Evolutionary conservation across 2,888 invertebrate species (phyloP), one percentile per base, ranked within the genome.

Genomic region (Drosophila tanythrix): DNA sequence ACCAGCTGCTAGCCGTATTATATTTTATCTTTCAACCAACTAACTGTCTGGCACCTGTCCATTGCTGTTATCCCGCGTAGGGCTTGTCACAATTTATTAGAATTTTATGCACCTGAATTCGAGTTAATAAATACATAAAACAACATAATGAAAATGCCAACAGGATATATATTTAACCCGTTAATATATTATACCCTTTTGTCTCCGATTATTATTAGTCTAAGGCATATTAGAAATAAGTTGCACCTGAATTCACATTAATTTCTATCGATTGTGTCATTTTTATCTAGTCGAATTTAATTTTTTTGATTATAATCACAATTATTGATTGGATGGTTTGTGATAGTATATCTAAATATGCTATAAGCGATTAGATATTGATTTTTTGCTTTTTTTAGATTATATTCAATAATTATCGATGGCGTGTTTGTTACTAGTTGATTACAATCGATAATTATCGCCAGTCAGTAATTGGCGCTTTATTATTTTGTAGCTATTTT

Each of bases 31-130:
- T 56, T 56, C 15, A 33, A 15, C 70, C 70, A 33, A 38, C 55
- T 36, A 50, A 21, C 29, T 48, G 31, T 56, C 21, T 51, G 21
- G 21, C 46, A 61, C 56, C 56, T 62, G 40, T 71, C 36, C 51
- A 21, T 33, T 58, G 27, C 15, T 29, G 36, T 38, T 69, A 63
- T 60, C 74, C 3, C 8, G 18, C 8, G 18, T 4, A 15, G 7
- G 7, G 29, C 15, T 18, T 40, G 11, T 18, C 43, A 33, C 18
- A 38, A 48, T 70, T 70, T 56, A 74, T 65, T 64, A 29, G 52
- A 38, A 53, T 63, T 55, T 50, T 40, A 40, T 60, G 53, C 53
- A 69, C 43, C 69, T 69, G 60, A 64, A 68, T 57, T 51, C 11
- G 29, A 29, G 31, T 36, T 50, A 25, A 63, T 64, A 46, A 60